Evolutionary conservation across 2,888 invertebrate species (phyloP).

Genomic region (Mystacides longicornis): DNA sequence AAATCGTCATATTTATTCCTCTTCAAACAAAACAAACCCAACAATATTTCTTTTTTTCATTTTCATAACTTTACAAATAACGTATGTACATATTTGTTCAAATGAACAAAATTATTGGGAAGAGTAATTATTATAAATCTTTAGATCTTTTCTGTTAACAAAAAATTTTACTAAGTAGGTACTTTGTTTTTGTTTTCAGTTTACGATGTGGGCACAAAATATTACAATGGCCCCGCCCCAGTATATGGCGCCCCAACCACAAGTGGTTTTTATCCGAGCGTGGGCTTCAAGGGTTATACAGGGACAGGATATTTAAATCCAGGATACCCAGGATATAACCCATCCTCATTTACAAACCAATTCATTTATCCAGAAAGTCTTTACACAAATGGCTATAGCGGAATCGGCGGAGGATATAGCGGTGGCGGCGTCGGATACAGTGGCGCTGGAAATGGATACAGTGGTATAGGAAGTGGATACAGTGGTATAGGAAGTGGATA

Average conservation of each 20-base stretch:
- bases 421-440: conserved; percentile 19
- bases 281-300: conserved; percentile 7
- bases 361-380: conserved; percentile 32
- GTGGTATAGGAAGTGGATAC: conserved; percentile 13
- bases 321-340: conserved; percentile 14
- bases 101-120: too few species aligned
- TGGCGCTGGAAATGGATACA: conserved; percentile 17
- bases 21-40: too few species aligned
- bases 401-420: conserved; percentile 6
- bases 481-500: conserved; percentile 22
- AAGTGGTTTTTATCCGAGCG: conserved; percentile 16
- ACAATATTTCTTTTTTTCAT: too few species aligned
- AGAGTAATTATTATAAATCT: too few species aligned
- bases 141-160: too few species aligned
- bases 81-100: too few species aligned
- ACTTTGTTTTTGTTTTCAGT: too few species aligned
- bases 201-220: conserved; percentile 39
- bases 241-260: conserved; percentile 28
- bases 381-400: conserved; percentile 13
- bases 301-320: conserved; percentile 10
- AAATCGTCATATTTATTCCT: too few species aligned
- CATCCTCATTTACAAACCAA: neutral
- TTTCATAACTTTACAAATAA: too few species aligned
- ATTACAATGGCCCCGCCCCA: conserved; percentile 27
- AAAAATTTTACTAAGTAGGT: too few species aligned